Conservation (phyloP, 2,888 invertebrate species). For the Gibbula magus region DNA sequence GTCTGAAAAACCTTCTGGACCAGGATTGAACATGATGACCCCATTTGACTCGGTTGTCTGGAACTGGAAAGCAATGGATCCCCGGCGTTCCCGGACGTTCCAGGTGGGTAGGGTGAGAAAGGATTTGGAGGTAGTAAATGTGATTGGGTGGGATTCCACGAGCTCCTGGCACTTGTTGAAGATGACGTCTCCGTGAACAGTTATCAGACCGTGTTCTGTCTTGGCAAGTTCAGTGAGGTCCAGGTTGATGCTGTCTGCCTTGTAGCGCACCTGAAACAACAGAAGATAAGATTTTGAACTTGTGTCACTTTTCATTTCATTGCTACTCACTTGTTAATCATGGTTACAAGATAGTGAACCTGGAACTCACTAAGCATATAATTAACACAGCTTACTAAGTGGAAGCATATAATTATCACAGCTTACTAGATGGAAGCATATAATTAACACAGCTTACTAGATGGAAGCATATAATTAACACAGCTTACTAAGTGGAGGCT, state of each 20-base stretch:
- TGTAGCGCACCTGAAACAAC: conserved; percentile 87
- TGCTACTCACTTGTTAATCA: no score
- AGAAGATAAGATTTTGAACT: not conserved
- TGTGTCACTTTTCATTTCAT: no score
- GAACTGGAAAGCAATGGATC: conserved; percentile 94
- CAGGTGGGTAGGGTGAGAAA: conserved; percentile 84
- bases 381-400: no score
- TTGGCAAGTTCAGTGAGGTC: conserved; percentile 92
- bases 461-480: no score
- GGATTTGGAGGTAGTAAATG: conserved; percentile 92
- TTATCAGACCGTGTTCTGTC: conserved; percentile 87
- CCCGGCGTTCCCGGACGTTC: conserved; percentile 88
- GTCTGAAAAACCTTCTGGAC: conserved; percentile 79
- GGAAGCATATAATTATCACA: no score
- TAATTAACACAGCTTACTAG: no score
- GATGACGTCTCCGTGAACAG: conserved; percentile 88
- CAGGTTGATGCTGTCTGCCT: conserved; percentile 89
- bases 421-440: no score
- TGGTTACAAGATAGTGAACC: no score
- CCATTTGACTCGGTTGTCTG: conserved; percentile 96
- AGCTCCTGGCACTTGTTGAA: conserved; percentile 71
- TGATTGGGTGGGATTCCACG: conserved; percentile 84
- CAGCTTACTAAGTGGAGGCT: no score
- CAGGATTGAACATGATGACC: conserved; percentile 92
- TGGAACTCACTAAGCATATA: no score